These are phyloP conservation scores for Sarcophaga carnaria DNA, from an alignment of 2,888 invertebrate genomes.

Conservation along the genomic window DNA sequence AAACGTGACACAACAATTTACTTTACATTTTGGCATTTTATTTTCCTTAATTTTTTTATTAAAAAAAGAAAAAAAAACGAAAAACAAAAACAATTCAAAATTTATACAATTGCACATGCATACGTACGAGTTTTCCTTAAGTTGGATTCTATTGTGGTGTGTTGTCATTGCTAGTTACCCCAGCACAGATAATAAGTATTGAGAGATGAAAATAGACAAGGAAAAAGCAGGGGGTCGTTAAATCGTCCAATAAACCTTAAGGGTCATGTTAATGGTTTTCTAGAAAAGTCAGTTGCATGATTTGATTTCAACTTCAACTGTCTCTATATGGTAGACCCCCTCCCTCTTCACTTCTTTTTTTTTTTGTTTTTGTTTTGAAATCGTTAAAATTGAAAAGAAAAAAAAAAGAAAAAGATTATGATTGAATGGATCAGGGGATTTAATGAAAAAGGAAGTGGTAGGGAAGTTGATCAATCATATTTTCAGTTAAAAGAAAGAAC, in stretches of 20 bases:
- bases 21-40: constrained; percentile 70
- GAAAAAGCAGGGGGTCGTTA: constrained; percentile 43
- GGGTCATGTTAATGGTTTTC: constrained; percentile 66
- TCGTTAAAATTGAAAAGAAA: neutral
- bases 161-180: constrained; percentile 58
- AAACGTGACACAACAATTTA: constrained; percentile 80
- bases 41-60: constrained; percentile 27
- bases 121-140: constrained; percentile 35
- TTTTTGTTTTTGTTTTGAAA: neutral
- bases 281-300: constrained; percentile 14
- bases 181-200: neutral
- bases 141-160: constrained; percentile 51
- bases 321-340: neutral
- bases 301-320: neutral
- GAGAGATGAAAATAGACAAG: neutral
- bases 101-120: constrained; percentile 45
- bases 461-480: too few species aligned
- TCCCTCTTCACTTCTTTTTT: neutral
- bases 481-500: too few species aligned
- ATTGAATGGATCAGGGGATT: too few species aligned
- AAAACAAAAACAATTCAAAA: constrained; percentile 16
- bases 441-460: neutral
- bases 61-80: neutral
- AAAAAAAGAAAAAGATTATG: neutral
- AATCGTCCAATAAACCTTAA: constrained; percentile 56